These are phyloP conservation scores for Calliopum simillimum DNA, from an alignment of 2,888 invertebrate species.

Conservation along the genomic window DNA sequence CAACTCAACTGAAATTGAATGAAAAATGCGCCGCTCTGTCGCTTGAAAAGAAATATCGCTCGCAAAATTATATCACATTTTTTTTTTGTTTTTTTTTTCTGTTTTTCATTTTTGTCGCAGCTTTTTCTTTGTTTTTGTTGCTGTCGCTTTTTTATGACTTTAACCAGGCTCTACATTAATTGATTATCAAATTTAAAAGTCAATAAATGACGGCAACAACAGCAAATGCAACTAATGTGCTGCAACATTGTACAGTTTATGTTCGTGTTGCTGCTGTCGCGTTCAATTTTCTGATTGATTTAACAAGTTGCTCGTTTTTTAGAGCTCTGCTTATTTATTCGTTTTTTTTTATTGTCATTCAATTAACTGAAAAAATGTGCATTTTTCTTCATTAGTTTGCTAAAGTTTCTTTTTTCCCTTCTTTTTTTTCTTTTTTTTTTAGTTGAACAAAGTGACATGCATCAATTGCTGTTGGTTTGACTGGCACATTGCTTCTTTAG, in stretches of 20 bases:
- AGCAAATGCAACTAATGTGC: not conserved
- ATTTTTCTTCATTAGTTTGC: not conserved
- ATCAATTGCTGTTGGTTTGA: not conserved
- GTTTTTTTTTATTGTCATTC: not conserved
- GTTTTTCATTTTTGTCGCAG: not conserved
- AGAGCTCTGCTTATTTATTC: not conserved
- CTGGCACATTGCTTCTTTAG: too few species aligned
- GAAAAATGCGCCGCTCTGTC: not conserved
- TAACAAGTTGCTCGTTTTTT: slow-evolving; percentile 6
- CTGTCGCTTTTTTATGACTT: not conserved
- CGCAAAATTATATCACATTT: slow-evolving; percentile 15
- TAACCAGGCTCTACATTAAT: not conserved
- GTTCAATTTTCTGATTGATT: slow-evolving; percentile 9
- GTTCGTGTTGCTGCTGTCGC: not conserved
- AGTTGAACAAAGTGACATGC: too few species aligned
- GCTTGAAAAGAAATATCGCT: too few species aligned
- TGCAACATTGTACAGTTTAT: not conserved
- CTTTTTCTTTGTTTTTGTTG: not conserved
- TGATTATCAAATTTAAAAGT: slow-evolving; percentile 18
- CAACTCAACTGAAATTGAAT: slow-evolving; percentile 3
- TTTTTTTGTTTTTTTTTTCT: not conserved
- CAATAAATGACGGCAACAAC: slow-evolving; percentile 18
- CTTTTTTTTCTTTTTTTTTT: not conserved
- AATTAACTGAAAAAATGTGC: not conserved
- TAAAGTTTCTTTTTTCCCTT: too few species aligned